phyloP scores from a whole-genome alignment of 2,113 vertebrate species.

The Zonotrichia leucophrys region DNA sequence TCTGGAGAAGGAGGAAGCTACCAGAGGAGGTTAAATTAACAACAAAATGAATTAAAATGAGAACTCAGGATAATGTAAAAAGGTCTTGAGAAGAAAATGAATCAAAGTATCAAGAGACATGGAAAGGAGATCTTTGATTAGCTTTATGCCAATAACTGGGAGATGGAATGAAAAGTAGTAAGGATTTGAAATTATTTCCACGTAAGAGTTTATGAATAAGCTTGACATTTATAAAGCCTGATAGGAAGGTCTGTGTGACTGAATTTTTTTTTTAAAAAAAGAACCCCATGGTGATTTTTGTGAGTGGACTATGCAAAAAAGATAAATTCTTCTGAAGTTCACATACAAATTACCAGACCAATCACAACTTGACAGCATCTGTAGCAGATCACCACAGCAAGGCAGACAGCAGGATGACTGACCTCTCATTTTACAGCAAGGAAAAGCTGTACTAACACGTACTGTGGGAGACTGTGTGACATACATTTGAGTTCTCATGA shows the following conservation, averaged over 20 bases:
- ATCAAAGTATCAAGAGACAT: neutral
- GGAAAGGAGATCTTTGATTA: neutral
- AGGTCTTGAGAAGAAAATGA: neutral
- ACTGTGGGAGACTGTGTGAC: neutral
- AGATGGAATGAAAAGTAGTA: neutral
- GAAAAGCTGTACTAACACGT: neutral
- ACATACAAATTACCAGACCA: neutral
- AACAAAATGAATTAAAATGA: neutral
- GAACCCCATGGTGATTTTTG: accelerated
- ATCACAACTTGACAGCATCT: neutral
- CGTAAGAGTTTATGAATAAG: neutral
- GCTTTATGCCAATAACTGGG: neutral
- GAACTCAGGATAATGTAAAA: neutral
- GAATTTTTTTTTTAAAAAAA: neutral
- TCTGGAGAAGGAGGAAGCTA: neutral
- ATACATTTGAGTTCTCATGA: neutral
- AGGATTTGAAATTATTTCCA: neutral
- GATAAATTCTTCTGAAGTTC: neutral
- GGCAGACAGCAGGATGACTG: neutral
- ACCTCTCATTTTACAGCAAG: accelerated
- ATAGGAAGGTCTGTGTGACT: neutral
- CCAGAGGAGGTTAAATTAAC: neutral
- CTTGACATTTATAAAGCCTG: neutral
- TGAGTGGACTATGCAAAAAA: neutral
- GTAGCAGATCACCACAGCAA: neutral